Percentiles rank a stretch among this genome's conserved stretches.
phyloP scores from a whole-genome alignment of 2,113 vertebrate species.

The Cottus gobio region DNA sequence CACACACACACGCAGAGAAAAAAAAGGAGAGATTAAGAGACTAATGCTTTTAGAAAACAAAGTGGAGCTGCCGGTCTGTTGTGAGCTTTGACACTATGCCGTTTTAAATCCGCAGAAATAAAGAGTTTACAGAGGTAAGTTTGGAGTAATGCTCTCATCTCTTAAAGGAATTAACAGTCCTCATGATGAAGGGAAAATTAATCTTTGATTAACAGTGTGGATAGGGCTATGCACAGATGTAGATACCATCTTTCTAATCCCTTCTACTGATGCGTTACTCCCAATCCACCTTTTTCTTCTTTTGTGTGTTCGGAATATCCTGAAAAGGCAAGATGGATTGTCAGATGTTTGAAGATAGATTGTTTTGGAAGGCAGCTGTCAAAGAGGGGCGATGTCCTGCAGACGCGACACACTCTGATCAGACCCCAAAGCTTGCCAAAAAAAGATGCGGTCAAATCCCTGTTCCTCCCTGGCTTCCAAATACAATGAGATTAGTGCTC shows the following conservation, averaged over 20 bases:
- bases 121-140: slow-evolving; percentile 80
- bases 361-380: slow-evolving; percentile 64
- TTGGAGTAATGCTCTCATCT: slow-evolving; percentile 79
- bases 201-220: slow-evolving; percentile 78
- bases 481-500: slow-evolving; percentile 48
- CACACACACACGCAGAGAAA: slow-evolving; percentile 44
- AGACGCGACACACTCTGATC: slow-evolving; percentile 54
- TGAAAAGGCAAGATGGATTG: slow-evolving; percentile 59
- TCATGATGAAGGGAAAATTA: slow-evolving; percentile 71
- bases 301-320: slow-evolving; percentile 48
- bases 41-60: slow-evolving; percentile 82
- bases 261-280: slow-evolving; percentile 48
- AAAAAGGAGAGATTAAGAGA: slow-evolving; percentile 76
- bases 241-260: slow-evolving; percentile 69
- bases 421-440: slow-evolving; percentile 38
- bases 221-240: slow-evolving; percentile 62
- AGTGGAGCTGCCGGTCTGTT: slow-evolving; percentile 70
- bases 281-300: slow-evolving; percentile 2
- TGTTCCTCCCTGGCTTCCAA: slow-evolving; percentile 22
- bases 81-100: slow-evolving; percentile 75
- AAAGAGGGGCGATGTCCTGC: slow-evolving; percentile 53
- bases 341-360: slow-evolving; percentile 60
- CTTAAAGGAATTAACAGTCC: slow-evolving; percentile 79
- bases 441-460: slow-evolving; percentile 44
- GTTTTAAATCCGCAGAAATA: slow-evolving; percentile 78